Conservation (phyloP, 2,888 invertebrate genomes). For the Drosophila flavopinicola region DNA sequence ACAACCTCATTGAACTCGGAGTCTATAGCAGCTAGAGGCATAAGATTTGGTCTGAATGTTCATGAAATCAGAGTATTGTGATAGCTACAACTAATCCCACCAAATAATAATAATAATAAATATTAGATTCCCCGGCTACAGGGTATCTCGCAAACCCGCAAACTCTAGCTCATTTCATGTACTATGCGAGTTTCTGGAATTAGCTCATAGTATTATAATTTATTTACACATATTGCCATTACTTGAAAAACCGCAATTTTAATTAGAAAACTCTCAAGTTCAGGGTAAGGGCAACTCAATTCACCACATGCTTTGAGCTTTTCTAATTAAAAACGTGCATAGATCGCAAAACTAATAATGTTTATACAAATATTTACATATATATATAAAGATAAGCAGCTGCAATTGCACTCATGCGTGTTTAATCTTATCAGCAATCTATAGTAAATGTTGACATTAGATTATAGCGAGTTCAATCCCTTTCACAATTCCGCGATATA, state of each 20-base stretch:
- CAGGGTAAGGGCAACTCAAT: constrained; percentile 14
- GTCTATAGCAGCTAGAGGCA: no score
- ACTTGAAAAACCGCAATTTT: constrained; percentile 10
- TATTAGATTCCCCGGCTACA: not conserved
- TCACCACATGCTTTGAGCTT: not conserved
- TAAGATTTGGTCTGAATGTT: no score
- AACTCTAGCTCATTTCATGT: no score
- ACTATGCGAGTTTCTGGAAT: not conserved
- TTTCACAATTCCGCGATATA: constrained; percentile 2
- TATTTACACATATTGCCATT: not conserved
- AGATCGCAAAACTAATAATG: not conserved
- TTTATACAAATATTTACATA: constrained; percentile 18
- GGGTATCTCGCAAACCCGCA: not conserved
- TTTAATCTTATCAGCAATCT: constrained; percentile 44
- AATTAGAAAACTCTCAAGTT: constrained; percentile 39
- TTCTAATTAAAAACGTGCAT: constrained; percentile 46
- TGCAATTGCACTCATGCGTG: constrained; percentile 7
- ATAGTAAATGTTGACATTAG: constrained; percentile 28
- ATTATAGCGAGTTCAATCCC: not conserved
- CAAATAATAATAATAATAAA: no score
- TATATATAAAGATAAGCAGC: constrained; percentile 27
- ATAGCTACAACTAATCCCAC: no score
- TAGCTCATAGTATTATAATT: not conserved
- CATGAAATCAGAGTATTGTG: no score
- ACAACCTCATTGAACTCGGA: no score